These are phyloP conservation scores for Cosmia pyralina DNA, from an alignment of 2,888 invertebrate species.

Conservation along the genomic window DNA sequence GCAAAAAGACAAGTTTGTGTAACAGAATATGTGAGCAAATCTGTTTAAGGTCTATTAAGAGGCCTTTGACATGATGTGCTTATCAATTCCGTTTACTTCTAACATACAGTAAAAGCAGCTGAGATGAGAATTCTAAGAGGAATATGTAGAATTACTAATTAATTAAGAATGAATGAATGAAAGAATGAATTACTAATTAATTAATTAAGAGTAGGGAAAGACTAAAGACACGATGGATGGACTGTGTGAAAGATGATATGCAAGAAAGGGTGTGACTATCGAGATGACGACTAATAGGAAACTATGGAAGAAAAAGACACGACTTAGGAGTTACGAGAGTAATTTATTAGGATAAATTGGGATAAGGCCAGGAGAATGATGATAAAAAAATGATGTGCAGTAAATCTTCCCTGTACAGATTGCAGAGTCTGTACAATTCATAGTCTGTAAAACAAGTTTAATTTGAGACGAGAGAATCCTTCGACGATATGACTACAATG, in stretches of 20 bases:
- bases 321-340: too few relatives aligned
- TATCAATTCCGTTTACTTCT: slow-evolving; percentile 4
- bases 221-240: background rate
- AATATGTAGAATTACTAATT: too few relatives aligned
- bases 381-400: background rate
- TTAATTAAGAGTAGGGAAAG: background rate
- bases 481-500: background rate
- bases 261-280: background rate
- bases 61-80: slow-evolving; percentile 10
- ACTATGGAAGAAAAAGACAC: background rate
- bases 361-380: too few relatives aligned
- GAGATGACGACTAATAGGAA: background rate
- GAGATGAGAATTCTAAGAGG: background rate
- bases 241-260: background rate
- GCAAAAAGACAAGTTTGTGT: background rate
- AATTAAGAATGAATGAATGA: too few relatives aligned
- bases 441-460: background rate
- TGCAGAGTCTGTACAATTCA: too few relatives aligned
- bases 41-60: background rate
- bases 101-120: slow-evolving; percentile 2
- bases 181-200: too few relatives aligned
- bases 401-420: too few relatives aligned
- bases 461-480: too few relatives aligned
- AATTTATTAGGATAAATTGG: background rate
- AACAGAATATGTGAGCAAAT: background rate